Evolutionary conservation across 2,797 vertebrate species (phyloP).

Genomic region (Sebastes steindachneri): DNA sequence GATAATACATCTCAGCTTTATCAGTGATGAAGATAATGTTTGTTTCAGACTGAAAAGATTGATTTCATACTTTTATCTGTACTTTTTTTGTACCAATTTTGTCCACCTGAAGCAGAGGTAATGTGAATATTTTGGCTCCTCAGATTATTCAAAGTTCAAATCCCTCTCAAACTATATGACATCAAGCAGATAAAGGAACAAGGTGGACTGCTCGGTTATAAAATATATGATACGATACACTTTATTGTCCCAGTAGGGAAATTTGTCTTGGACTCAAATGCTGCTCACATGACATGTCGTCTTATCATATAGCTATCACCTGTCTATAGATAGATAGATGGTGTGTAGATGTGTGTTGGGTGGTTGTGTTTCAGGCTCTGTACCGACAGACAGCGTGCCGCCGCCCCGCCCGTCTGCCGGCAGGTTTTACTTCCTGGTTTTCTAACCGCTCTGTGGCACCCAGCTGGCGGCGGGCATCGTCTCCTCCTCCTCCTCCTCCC

Average conservation of each 20-base stretch:
- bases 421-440: constrained; percentile 66
- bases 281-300: not conserved
- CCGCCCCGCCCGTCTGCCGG: not conserved
- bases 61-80: not conserved
- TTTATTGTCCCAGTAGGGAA: too few relatives aligned
- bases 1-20: too few relatives aligned
- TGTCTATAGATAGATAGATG: too few relatives aligned
- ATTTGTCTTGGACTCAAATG: too few relatives aligned
- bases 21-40: too few relatives aligned
- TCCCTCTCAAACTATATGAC: too few relatives aligned
- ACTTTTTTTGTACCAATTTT: not conserved
- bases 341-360: not conserved
- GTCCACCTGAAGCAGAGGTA: not conserved
- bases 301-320: too few relatives aligned
- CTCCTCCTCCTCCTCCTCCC: not conserved
- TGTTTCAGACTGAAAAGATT: not conserved
- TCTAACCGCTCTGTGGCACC: constrained; percentile 32
- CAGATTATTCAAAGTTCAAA: too few relatives aligned
- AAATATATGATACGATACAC: too few relatives aligned
- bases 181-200: too few relatives aligned
- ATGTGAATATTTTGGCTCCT: not conserved
- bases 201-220: too few relatives aligned
- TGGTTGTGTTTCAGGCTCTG: constrained; percentile 2
- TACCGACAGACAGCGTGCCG: not conserved
- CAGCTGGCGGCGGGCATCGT: constrained; percentile 24